phyloP scores from a whole-genome alignment of 2,888 invertebrate genomes.

The Caenorhabditis virilis region DNA sequence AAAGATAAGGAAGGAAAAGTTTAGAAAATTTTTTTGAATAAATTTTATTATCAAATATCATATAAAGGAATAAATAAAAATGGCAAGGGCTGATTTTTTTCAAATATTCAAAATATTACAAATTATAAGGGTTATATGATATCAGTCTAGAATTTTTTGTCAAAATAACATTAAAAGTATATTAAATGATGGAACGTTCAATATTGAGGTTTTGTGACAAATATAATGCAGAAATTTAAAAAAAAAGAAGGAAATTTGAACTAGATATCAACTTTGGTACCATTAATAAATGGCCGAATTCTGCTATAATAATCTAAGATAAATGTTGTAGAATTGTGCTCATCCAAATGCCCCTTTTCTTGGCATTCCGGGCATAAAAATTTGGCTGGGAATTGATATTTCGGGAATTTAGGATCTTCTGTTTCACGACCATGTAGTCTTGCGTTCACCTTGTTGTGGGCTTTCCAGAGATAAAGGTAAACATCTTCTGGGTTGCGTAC shows the following conservation, averaged over 20 bases:
- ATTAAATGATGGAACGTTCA: background rate
- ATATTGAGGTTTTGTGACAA: constrained; percentile 10
- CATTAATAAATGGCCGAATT: constrained; percentile 50
- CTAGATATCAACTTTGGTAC: constrained; percentile 14
- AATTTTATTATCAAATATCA: too few relatives aligned
- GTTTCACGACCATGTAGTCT: constrained; percentile 80
- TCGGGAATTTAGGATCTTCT: constrained; percentile 82
- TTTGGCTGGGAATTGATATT: constrained; percentile 71
- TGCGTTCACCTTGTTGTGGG: constrained; percentile 88
- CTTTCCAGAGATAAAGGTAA: constrained; percentile 76
- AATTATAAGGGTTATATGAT: too few relatives aligned
- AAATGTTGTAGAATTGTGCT: constrained; percentile 35
- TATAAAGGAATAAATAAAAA: background rate
- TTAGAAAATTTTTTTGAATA: too few relatives aligned
- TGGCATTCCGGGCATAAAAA: constrained; percentile 63
- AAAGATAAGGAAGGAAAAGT: constrained; percentile 1
- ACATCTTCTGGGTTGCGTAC: constrained; percentile 61
- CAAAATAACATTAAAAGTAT: background rate
- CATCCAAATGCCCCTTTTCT: constrained; percentile 28
- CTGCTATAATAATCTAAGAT: constrained; percentile 59
- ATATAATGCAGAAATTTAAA: constrained; percentile 18
- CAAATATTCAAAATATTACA: background rate
- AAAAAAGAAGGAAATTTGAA: background rate
- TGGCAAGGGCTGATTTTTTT: too few relatives aligned
- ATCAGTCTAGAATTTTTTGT: too few relatives aligned